A percentile compares a stretch with the other conserved stretches of the same genome.
Evolutionary conservation across 2,113 vertebrate species (phyloP).

Genomic region (Notarius quadriscutis): DNA sequence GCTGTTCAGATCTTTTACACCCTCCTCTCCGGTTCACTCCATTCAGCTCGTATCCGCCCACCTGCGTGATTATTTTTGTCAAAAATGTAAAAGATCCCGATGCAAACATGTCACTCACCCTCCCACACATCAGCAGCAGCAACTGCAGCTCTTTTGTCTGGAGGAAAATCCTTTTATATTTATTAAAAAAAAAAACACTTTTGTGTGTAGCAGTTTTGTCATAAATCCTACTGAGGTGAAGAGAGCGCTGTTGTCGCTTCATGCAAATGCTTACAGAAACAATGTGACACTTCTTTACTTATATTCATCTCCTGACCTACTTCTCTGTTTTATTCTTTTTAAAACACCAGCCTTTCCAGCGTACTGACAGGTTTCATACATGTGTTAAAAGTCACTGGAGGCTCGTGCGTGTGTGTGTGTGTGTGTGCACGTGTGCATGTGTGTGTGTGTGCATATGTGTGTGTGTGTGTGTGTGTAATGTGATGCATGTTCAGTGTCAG

Average conservation of each 20-base stretch:
- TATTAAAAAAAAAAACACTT: slow-evolving; percentile 25
- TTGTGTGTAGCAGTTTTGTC: slow-evolving; percentile 50
- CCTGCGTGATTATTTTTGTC: slow-evolving; percentile 41
- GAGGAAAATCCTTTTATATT: slow-evolving; percentile 29
- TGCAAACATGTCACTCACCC: slow-evolving; percentile 53
- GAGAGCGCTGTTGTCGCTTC: background rate
- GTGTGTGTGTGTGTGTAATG: background rate
- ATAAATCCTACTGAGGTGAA: slow-evolving; percentile 50
- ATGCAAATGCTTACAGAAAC: background rate
- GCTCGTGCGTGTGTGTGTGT: background rate
- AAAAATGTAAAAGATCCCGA: slow-evolving; percentile 41
- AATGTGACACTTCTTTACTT: background rate
- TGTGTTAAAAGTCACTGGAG: background rate
- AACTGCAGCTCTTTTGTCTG: slow-evolving; percentile 38
- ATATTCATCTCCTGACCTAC: slow-evolving; percentile 11
- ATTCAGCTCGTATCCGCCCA: slow-evolving; percentile 22
- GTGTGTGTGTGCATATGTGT: background rate
- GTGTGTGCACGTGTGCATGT: background rate
- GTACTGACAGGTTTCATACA: background rate
- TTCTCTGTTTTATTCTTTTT: background rate
- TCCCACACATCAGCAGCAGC: slow-evolving; percentile 33
- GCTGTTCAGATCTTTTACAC: slow-evolving; percentile 11
- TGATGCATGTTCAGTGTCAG: background rate
- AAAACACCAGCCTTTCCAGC: slow-evolving; percentile 8
- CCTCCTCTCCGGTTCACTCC: slow-evolving; percentile 21